Conservation (phyloP, 2,888 invertebrate genomes). For the Dioctria linearis region DNA sequence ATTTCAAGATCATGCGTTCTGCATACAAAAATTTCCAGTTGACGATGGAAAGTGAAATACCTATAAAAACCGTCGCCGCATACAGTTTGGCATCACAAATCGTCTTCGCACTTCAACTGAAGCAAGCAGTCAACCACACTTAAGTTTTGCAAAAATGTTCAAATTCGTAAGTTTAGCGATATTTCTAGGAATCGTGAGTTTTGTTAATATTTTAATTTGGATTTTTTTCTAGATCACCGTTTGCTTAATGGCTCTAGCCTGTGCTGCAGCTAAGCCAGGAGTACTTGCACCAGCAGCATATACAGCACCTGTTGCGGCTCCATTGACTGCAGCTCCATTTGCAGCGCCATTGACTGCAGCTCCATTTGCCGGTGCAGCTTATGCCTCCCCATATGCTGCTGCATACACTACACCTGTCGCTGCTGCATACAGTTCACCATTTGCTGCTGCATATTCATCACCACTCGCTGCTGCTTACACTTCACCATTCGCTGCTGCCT, state of each 20-base stretch:
- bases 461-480: constrained; percentile 49
- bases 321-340: constrained; percentile 64
- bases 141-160: background rate
- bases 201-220: background rate
- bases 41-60: background rate
- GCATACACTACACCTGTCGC: background rate
- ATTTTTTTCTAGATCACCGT: constrained; percentile 25
- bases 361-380: background rate
- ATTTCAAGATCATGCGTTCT: constrained; percentile 6
- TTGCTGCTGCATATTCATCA: no score
- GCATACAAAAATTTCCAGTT: constrained; percentile 16
- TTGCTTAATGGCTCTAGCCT: constrained; percentile 60
- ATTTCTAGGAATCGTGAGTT: background rate
- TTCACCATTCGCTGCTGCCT: constrained; percentile 62
- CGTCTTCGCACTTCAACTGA: background rate
- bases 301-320: constrained; percentile 18
- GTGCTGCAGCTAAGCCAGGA: constrained; percentile 61
- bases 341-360: constrained; percentile 65
- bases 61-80: constrained; percentile 15
- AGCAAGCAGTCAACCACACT: background rate
- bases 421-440: constrained; percentile 59
- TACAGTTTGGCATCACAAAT: background rate
- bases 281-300: constrained; percentile 5
- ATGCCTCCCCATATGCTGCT: background rate
- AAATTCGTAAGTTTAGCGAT: constrained; percentile 9